These are phyloP conservation scores for Iphiclides podalirius DNA, from an alignment of 2,888 invertebrate species.

Conservation along the genomic window DNA sequence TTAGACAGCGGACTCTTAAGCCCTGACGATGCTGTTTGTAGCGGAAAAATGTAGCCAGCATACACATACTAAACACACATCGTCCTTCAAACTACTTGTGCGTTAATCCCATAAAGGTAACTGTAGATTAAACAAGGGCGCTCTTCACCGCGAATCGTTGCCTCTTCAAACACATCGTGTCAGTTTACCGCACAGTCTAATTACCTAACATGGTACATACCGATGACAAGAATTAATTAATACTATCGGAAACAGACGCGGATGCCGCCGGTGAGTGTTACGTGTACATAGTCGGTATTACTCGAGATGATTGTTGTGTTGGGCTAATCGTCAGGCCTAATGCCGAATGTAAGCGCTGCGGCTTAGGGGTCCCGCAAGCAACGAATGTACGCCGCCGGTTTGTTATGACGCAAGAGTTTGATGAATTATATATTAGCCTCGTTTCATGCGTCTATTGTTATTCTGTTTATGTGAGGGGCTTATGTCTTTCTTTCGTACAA, in stretches of 20 bases:
- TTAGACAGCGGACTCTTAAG: too few relatives aligned
- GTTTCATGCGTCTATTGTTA: conserved; percentile 4
- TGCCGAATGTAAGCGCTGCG: conserved; percentile 31
- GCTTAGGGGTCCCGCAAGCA: conserved; percentile 22
- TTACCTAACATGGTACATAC: conserved; percentile 53
- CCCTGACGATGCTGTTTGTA: too few relatives aligned
- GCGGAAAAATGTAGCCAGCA: too few relatives aligned
- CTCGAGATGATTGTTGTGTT: conserved; percentile 23
- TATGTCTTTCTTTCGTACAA: not conserved
- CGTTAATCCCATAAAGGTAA: conserved; percentile 32
- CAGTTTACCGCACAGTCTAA: conserved; percentile 51
- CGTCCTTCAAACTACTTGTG: not conserved
- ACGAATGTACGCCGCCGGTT: conserved; percentile 1
- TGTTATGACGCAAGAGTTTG: not conserved
- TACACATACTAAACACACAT: too few relatives aligned
- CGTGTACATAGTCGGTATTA: conserved; percentile 17
- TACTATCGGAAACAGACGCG: conserved; percentile 53
- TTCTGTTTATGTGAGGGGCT: not conserved
- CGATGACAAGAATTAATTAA: conserved; percentile 61
- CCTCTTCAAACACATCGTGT: conserved; percentile 43
- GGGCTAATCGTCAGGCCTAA: conserved; percentile 35
- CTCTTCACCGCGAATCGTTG: conserved; percentile 25
- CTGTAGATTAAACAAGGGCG: conserved; percentile 29
- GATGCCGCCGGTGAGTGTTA: conserved; percentile 17
- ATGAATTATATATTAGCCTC: conserved; percentile 1